Percentiles rank a stretch among this genome's conserved stretches.
Evolutionary conservation across 1,140 invertebrate genomes (phyloP).

Genomic region (Samia ricini): DNA sequence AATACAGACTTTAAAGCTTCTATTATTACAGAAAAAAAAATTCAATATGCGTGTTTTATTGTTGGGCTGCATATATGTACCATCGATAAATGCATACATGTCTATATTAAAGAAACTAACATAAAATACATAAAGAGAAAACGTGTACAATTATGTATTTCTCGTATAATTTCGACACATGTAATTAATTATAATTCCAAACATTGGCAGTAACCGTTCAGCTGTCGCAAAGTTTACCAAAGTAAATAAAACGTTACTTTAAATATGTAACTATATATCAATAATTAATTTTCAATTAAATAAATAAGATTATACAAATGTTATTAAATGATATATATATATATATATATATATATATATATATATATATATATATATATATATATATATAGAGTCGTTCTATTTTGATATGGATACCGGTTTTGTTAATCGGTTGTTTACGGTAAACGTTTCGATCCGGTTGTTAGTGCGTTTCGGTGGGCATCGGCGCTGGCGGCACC

Average conservation of each 20-base stretch:
- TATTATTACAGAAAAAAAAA: no score
- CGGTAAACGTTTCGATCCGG: not conserved
- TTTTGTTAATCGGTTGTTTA: not conserved
- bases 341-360: no score
- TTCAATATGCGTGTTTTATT: no score
- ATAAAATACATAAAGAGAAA: not conserved
- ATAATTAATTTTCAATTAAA: conserved; percentile 4
- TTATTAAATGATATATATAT: no score
- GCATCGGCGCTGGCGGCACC: conserved; percentile 36
- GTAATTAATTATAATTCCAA: not conserved
- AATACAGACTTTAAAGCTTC: no score
- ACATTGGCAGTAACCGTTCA: conserved; percentile 36
- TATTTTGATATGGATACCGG: not conserved
- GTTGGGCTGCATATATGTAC: not conserved
- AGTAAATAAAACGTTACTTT: conserved; percentile 10
- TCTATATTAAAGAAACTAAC: not conserved
- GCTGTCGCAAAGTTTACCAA: conserved; percentile 21
- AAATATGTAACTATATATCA: conserved; percentile 16
- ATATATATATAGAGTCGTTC: not conserved
- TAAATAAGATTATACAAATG: no score
- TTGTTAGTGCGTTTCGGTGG: conserved; percentile 41
- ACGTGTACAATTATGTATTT: not conserved
- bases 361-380: no score
- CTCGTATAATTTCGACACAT: not conserved
- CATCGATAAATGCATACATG: not conserved